A percentile compares a stretch with the other conserved stretches of the same genome.
Conservation (phyloP, 2,113 vertebrate species). For the Penelope pileata region DNA sequence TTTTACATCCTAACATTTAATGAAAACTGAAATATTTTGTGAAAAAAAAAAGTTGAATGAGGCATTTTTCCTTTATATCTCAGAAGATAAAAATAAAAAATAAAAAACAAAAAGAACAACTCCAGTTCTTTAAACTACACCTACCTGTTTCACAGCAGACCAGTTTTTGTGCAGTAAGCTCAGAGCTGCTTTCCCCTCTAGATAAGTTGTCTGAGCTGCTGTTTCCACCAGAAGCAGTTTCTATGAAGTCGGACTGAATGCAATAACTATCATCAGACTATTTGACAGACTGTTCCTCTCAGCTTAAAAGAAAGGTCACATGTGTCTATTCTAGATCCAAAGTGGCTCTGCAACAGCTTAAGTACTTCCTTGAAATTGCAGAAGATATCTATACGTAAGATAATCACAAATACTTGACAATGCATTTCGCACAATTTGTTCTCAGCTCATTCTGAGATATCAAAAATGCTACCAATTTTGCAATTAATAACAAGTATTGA, state of each 20-base stretch:
- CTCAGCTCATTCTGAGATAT: background rate
- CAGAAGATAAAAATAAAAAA: background rate
- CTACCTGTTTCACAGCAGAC: background rate
- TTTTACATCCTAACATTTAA: background rate
- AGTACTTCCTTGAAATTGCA: background rate
- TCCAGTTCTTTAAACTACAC: background rate
- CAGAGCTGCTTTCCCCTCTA: background rate
- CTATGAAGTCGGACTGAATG: background rate
- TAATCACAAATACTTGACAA: background rate
- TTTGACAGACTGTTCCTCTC: background rate
- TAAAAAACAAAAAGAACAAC: background rate
- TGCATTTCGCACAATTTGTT: background rate
- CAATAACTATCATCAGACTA: background rate
- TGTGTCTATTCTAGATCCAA: background rate
- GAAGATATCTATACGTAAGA: background rate
- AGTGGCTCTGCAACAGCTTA: background rate
- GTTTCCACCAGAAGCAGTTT: background rate
- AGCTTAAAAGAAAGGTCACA: background rate
- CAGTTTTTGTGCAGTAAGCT: background rate
- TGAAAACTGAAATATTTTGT: background rate
- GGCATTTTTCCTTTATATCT: background rate
- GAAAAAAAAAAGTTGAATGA: background rate
- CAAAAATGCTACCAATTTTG: background rate
- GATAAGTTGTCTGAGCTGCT: background rate
- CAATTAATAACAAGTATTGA: background rate